Evolutionary conservation across 2,888 invertebrate species (phyloP).

Genomic region (Drosophila mayaguana): DNA sequence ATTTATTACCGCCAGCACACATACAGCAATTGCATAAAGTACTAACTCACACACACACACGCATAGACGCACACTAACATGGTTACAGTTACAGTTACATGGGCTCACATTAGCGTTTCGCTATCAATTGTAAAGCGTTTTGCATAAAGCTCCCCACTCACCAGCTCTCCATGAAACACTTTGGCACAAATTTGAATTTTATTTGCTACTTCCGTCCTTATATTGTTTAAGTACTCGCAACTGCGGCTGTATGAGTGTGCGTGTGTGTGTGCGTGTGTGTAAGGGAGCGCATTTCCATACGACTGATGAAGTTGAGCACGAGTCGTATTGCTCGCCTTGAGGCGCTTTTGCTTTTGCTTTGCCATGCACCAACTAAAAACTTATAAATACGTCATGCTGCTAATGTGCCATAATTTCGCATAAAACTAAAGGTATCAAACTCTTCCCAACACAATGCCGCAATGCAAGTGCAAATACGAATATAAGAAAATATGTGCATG

Average conservation of each 20-base stretch:
- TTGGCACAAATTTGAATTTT: slow-evolving; percentile 81
- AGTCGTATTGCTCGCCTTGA: slow-evolving; percentile 57
- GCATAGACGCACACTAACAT: slow-evolving; percentile 18
- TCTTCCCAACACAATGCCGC: slow-evolving; percentile 22
- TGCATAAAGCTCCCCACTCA: slow-evolving; percentile 37
- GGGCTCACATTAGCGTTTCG: slow-evolving; percentile 67
- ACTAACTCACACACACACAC: slow-evolving; percentile 39
- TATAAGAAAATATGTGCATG: background rate
- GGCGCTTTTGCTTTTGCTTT: slow-evolving; percentile 52
- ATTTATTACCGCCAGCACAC: slow-evolving; percentile 59
- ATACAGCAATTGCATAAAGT: slow-evolving; percentile 56
- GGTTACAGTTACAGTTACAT: slow-evolving; percentile 32
- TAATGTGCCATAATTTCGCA: slow-evolving; percentile 70
- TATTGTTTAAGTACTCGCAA: slow-evolving; percentile 68
- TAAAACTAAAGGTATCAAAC: slow-evolving; percentile 48
- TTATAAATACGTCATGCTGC: slow-evolving; percentile 69
- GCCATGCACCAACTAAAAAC: slow-evolving; percentile 59
- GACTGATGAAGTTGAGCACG: slow-evolving; percentile 51
- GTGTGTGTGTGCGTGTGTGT: background rate
- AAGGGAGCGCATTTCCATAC: slow-evolving; percentile 4
- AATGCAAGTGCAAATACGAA: slow-evolving; percentile 13
- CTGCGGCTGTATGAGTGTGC: background rate
- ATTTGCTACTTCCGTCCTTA: slow-evolving; percentile 77
- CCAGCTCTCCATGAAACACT: slow-evolving; percentile 66
- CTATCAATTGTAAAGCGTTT: slow-evolving; percentile 65